Evolutionary conservation across 2,888 invertebrate species (phyloP).

Genomic region (Heliconius charithonia): DNA sequence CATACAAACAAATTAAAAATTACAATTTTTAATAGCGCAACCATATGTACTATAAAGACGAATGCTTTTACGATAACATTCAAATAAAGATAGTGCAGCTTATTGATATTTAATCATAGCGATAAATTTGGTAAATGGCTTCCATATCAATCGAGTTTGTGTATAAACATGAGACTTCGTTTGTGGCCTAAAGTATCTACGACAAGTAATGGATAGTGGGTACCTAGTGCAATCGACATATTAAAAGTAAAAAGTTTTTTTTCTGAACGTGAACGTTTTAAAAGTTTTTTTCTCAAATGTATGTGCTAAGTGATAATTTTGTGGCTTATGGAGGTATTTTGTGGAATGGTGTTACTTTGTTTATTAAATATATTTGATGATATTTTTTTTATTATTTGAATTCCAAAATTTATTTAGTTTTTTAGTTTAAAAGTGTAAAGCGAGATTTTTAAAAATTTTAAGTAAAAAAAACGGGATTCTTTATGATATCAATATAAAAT

Average conservation of each 20-base stretch:
- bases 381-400: too few species aligned
- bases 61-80: slow-evolving; percentile 35
- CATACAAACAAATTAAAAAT: slow-evolving; percentile 34
- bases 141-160: slow-evolving; percentile 31
- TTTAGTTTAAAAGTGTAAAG: too few species aligned
- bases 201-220: background rate
- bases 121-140: slow-evolving; percentile 43
- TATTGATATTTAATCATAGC: slow-evolving; percentile 41
- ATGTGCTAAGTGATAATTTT: background rate
- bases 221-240: background rate
- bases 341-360: background rate
- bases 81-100: slow-evolving; percentile 38
- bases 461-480: too few species aligned
- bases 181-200: background rate
- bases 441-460: too few species aligned
- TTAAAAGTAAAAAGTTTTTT: background rate
- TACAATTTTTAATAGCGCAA: slow-evolving; percentile 29
- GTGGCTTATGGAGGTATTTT: background rate
- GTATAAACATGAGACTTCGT: slow-evolving; percentile 7
- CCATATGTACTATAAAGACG: slow-evolving; percentile 27
- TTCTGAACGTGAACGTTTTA: too few species aligned
- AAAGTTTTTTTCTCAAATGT: too few species aligned
- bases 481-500: too few species aligned
- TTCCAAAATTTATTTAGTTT: too few species aligned
- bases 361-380: too few species aligned